Conservation (phyloP, 2,888 invertebrate species). For the Netelia melanura region DNA sequence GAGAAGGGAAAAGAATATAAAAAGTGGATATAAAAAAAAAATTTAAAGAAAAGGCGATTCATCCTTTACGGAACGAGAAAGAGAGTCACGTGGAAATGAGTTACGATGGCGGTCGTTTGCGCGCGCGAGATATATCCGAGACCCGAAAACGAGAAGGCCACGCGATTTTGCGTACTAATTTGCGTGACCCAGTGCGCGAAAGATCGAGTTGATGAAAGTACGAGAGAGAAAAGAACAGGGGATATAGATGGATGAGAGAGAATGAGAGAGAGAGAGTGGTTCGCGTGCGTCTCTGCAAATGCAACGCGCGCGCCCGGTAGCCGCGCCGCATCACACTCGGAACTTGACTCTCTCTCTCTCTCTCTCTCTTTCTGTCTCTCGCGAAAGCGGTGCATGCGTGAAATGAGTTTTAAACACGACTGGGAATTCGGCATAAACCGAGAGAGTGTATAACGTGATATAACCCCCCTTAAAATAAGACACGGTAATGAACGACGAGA, state of each 20-base stretch:
- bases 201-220: constrained; percentile 50
- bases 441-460: constrained; percentile 68
- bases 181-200: constrained; percentile 68
- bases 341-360: constrained; percentile 41
- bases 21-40: too few relatives aligned
- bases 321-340: constrained; percentile 51
- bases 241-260: constrained; percentile 38
- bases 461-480: constrained; percentile 41
- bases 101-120: background rate
- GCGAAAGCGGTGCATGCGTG: constrained; percentile 72
- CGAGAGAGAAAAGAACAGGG: constrained; percentile 17
- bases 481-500: constrained; percentile 1
- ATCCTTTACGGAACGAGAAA: constrained; percentile 10
- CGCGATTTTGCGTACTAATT: constrained; percentile 68
- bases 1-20: too few relatives aligned
- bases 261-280: constrained; percentile 32
- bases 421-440: constrained; percentile 73
- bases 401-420: constrained; percentile 78
- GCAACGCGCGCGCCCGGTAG: constrained; percentile 57
- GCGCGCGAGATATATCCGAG: background rate
- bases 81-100: constrained; percentile 13
- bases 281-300: constrained; percentile 61
- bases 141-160: constrained; percentile 52
- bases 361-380: constrained; percentile 11
- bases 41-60: background rate